phyloP scores from a whole-genome alignment of 2,888 invertebrate genomes.

The Drosophila putrida region DNA sequence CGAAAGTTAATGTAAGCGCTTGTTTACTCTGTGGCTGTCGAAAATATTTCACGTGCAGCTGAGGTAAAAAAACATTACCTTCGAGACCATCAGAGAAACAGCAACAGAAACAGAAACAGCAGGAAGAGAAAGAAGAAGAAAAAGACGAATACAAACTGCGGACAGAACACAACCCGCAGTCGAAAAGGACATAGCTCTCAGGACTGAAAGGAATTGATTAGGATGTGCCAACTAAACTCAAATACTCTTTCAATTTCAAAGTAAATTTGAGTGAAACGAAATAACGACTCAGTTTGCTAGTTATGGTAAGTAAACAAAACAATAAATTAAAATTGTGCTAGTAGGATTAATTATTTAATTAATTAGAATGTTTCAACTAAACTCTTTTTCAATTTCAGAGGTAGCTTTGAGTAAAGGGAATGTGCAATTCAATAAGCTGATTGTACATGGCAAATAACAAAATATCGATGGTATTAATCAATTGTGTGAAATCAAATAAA shows the following conservation, averaged over 20 bases:
- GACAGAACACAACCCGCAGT: conserved; percentile 26
- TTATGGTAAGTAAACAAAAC: too few relatives aligned
- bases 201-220: conserved; percentile 8
- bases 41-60: conserved; percentile 78
- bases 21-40: conserved; percentile 79
- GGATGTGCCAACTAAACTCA: background rate
- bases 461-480: too few relatives aligned
- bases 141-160: conserved; percentile 5
- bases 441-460: too few relatives aligned
- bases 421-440: too few relatives aligned
- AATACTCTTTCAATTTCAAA: conserved; percentile 19
- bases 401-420: too few relatives aligned
- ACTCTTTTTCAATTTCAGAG: too few relatives aligned
- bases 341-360: too few relatives aligned
- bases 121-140: conserved; percentile 8
- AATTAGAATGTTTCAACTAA: too few relatives aligned
- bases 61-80: conserved; percentile 71
- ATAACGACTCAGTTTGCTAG: too few relatives aligned
- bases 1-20: conserved; percentile 75
- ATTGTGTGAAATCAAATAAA: too few relatives aligned
- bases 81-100: conserved; percentile 47
- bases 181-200: conserved; percentile 14
- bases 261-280: background rate
- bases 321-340: too few relatives aligned
- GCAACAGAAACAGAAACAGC: conserved; percentile 21